Conservation (phyloP, 23 tunicate species). For the Halocynthia roretzi region DNA sequence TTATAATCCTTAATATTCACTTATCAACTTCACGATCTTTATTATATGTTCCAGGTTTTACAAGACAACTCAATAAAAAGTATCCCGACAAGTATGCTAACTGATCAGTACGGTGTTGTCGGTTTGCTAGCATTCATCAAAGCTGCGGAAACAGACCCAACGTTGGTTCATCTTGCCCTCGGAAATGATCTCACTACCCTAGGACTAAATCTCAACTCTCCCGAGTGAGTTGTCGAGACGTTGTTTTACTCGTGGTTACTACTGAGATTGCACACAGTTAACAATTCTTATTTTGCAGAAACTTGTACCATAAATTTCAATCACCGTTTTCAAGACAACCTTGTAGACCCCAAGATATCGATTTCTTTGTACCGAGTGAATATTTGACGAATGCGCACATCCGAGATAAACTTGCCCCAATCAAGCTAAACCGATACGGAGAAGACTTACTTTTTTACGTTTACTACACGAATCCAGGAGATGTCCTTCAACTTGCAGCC, state of each 20-base stretch:
- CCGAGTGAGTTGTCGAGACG: slow-evolving; percentile 53
- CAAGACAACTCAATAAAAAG: slow-evolving; percentile 78
- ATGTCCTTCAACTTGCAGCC: slow-evolving; percentile 89
- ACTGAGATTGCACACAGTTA: neutral
- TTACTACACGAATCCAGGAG: slow-evolving; percentile 92
- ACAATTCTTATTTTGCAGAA: slow-evolving; percentile 38
- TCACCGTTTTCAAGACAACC: slow-evolving; percentile 94
- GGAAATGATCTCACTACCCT: slow-evolving; percentile 89
- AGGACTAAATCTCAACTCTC: slow-evolving; percentile 90
- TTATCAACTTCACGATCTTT: neutral
- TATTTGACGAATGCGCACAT: slow-evolving; percentile 94
- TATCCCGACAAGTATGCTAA: slow-evolving; percentile 86
- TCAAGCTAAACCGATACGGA: slow-evolving; percentile 83
- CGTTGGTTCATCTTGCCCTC: slow-evolving; percentile 76
- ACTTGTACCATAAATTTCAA: slow-evolving; percentile 88
- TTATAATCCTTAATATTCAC: neutral
- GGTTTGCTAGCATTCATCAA: slow-evolving; percentile 92
- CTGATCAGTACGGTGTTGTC: slow-evolving; percentile 87
- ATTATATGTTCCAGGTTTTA: slow-evolving; percentile 41
- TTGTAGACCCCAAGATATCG: slow-evolving; percentile 93
- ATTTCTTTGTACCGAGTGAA: slow-evolving; percentile 95
- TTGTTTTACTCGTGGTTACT: neutral
- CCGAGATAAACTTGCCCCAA: slow-evolving; percentile 95
- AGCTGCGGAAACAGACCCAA: slow-evolving; percentile 94
- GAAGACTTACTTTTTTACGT: slow-evolving; percentile 95